Conservation (phyloP, 2,888 invertebrate species). For the Cerastis leucographa region DNA sequence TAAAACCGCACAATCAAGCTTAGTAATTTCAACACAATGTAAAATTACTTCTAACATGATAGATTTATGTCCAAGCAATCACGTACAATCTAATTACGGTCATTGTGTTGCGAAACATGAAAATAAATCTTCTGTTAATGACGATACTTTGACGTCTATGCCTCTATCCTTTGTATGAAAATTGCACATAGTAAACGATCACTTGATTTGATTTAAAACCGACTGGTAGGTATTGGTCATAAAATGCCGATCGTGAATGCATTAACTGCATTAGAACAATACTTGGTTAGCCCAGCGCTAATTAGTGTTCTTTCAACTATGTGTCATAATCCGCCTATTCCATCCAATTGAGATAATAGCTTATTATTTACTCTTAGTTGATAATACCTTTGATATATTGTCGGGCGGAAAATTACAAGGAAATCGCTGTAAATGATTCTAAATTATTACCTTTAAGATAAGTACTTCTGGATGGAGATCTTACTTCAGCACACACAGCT, state of each 20-base stretch:
- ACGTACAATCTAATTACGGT: constrained; percentile 56
- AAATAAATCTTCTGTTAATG: constrained; percentile 63
- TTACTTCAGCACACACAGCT: not conserved
- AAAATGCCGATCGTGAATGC: constrained; percentile 71
- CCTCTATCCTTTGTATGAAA: constrained; percentile 72
- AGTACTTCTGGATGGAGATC: not conserved
- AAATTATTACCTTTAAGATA: constrained; percentile 4
- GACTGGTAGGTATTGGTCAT: constrained; percentile 69
- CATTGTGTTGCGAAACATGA: constrained; percentile 57
- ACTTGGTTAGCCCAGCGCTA: constrained; percentile 67
- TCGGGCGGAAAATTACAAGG: constrained; percentile 51
- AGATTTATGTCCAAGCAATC: constrained; percentile 58
- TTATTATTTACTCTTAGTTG: constrained; percentile 51
- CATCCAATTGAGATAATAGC: constrained; percentile 60
- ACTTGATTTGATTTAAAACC: constrained; percentile 67
- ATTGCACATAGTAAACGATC: constrained; percentile 68
- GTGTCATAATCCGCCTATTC: constrained; percentile 63
- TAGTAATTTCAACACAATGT: constrained; percentile 31
- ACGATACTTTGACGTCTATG: constrained; percentile 49
- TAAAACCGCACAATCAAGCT: constrained; percentile 43
- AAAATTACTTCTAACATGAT: constrained; percentile 45
- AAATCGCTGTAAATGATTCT: constrained; percentile 25
- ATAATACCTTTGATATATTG: constrained; percentile 49
- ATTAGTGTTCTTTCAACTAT: constrained; percentile 72
- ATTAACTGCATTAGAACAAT: constrained; percentile 66